Evolutionary conservation across 1,140 invertebrate species (phyloP).

Genomic region (Pissodes strobi): DNA sequence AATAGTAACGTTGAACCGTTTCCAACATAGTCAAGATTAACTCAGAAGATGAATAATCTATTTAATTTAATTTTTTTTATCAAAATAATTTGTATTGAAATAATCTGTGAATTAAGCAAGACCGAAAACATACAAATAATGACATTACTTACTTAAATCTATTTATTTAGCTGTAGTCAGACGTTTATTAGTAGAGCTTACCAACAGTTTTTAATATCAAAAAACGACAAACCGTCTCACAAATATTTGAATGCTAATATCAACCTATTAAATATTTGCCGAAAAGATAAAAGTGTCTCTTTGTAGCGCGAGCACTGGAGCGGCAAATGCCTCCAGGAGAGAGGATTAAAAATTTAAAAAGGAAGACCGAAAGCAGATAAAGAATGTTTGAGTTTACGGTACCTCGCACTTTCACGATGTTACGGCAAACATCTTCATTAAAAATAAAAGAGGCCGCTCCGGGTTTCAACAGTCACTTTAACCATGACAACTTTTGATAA

Average conservation of each 20-base stretch:
- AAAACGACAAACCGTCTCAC: neutral
- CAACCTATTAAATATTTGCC: conserved; percentile 8
- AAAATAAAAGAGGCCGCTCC: conserved; percentile 16
- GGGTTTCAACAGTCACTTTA: neutral
- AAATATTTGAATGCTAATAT: conserved; percentile 13
- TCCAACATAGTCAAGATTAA: too few relatives aligned
- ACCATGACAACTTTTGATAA: neutral
- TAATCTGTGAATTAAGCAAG: too few relatives aligned
- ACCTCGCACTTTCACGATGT: neutral
- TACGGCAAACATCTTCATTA: conserved; percentile 15
- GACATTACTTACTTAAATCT: too few relatives aligned
- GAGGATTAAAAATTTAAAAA: conserved; percentile 18
- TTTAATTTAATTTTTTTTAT: too few relatives aligned
- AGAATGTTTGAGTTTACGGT: conserved; percentile 23
- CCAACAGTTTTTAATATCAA: too few relatives aligned
- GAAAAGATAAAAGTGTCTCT: conserved; percentile 22
- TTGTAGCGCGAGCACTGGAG: neutral
- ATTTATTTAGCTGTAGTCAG: too few relatives aligned
- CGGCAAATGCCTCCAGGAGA: conserved; percentile 2
- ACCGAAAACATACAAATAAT: too few relatives aligned
- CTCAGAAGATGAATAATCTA: too few relatives aligned
- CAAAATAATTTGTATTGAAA: too few relatives aligned
- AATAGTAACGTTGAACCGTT: too few relatives aligned
- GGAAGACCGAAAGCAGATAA: conserved; percentile 16
- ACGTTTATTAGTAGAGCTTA: too few relatives aligned